Percentiles rank a stretch among this genome's conserved stretches.
Conservation (phyloP, 2,888 invertebrate species). For the Anoplius nigerrimus region DNA sequence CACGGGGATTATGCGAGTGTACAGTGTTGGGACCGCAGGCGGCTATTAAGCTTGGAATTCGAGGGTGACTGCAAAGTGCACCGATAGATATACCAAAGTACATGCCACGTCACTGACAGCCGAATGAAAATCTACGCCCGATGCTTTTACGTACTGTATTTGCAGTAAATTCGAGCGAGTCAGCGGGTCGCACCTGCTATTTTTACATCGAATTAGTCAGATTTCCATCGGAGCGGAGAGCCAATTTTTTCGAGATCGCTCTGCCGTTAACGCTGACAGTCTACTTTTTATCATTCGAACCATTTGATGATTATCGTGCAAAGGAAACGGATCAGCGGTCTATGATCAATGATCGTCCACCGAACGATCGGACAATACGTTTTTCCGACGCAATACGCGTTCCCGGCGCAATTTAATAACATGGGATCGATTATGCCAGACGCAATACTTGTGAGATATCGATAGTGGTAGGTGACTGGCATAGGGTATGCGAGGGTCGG, state of each 20-base stretch:
- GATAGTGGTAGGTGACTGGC: background rate
- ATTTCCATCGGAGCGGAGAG: slow-evolving; percentile 38
- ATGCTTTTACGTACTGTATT: background rate
- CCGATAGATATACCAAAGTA: slow-evolving; percentile 9
- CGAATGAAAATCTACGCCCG: background rate
- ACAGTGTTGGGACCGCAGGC: slow-evolving; percentile 17
- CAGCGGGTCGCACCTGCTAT: background rate
- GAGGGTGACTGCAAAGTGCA: background rate
- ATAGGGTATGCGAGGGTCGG: slow-evolving; percentile 6
- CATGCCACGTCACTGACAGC: slow-evolving; percentile 1
- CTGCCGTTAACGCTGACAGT: no score
- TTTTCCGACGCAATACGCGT: slow-evolving; percentile 61
- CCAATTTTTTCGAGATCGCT: no score
- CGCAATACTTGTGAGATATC: slow-evolving; percentile 45
- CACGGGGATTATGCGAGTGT: slow-evolving; percentile 34
- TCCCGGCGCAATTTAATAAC: slow-evolving; percentile 60
- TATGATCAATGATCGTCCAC: slow-evolving; percentile 54
- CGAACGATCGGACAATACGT: slow-evolving; percentile 46
- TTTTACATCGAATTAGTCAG: background rate
- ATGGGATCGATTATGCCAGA: slow-evolving; percentile 58
- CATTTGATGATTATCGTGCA: background rate
- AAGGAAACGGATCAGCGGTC: slow-evolving; percentile 20
- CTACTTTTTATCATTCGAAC: background rate
- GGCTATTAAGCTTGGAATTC: slow-evolving; percentile 33
- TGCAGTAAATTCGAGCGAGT: background rate